These are phyloP conservation scores for Dipodomys merriami DNA, from an alignment of 2,113 vertebrate species.

Conservation along the genomic window DNA sequence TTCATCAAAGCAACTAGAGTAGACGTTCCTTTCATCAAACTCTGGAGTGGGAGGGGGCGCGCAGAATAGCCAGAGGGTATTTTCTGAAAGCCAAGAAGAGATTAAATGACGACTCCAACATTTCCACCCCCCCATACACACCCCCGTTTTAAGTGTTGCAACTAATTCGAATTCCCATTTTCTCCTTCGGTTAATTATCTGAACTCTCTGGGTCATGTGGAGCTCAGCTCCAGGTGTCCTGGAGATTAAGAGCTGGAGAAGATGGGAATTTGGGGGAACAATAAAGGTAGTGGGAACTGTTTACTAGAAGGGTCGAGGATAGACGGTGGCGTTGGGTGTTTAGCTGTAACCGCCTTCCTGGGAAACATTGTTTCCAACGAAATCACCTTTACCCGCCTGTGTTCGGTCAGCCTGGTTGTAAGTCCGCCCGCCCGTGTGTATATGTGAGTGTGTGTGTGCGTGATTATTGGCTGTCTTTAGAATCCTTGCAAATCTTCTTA, in stretches of 20 bases:
- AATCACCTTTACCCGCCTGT: slow-evolving; percentile 19
- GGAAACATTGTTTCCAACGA: slow-evolving; percentile 71
- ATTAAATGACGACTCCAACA: slow-evolving; percentile 48
- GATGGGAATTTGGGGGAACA: slow-evolving; percentile 49
- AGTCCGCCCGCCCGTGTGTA: too few relatives aligned
- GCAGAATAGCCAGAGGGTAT: slow-evolving; percentile 43
- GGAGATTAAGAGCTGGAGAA: slow-evolving; percentile 66
- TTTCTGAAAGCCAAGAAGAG: slow-evolving; percentile 62
- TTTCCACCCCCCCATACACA: background rate
- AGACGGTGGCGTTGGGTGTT: background rate
- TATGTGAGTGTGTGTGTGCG: too few relatives aligned
- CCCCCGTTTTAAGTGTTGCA: slow-evolving; percentile 63
- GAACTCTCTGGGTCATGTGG: slow-evolving; percentile 69
- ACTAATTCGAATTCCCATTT: slow-evolving; percentile 81
- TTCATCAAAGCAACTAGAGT: slow-evolving; percentile 45
- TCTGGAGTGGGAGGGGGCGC: background rate
- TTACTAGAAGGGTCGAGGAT: background rate
- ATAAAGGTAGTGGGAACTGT: slow-evolving; percentile 49
- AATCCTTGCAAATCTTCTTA: background rate
- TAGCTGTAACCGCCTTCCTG: background rate
- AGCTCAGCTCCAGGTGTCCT: slow-evolving; percentile 75
- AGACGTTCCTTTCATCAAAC: slow-evolving; percentile 22
- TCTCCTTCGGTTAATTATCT: slow-evolving; percentile 80
- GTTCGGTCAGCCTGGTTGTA: too few relatives aligned
- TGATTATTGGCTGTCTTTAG: background rate